These are phyloP conservation scores for Ornithorhynchus anatinus DNA, from an alignment of 2,113 vertebrate genomes.

Conservation along the genomic window DNA sequence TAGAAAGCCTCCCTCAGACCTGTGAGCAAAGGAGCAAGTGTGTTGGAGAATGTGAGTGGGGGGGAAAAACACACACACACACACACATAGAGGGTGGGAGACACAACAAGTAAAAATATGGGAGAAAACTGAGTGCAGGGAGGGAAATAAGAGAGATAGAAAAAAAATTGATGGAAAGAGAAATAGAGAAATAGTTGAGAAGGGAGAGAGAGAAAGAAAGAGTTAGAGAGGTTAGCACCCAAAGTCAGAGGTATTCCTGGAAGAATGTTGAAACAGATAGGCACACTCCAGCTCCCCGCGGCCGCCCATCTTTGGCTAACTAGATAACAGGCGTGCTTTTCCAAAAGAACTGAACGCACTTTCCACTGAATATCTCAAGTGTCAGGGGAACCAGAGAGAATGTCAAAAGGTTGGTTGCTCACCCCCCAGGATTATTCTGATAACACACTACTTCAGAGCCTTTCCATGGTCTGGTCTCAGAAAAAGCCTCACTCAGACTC, in stretches of 20 bases:
- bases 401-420: neutral
- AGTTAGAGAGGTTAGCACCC: neutral
- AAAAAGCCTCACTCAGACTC: too few species aligned
- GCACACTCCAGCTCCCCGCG: neutral
- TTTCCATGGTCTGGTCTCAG: too few species aligned
- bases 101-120: neutral
- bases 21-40: too few species aligned
- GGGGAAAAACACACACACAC: too few species aligned
- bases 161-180: neutral
- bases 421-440: too few species aligned
- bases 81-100: too few species aligned
- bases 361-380: neutral
- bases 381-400: neutral
- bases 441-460: too few species aligned
- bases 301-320: too few species aligned
- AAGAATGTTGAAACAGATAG: neutral
- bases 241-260: neutral
- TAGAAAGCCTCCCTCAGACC: too few species aligned
- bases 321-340: too few species aligned
- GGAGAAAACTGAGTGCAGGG: neutral
- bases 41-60: too few species aligned
- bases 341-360: neutral
- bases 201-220: too few species aligned
- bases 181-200: neutral
- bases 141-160: neutral